Percentiles rank a stretch among this genome's conserved stretches.
phyloP scores from a whole-genome alignment of 1,140 invertebrate genomes.

The Doryteuthis pealeii region DNA sequence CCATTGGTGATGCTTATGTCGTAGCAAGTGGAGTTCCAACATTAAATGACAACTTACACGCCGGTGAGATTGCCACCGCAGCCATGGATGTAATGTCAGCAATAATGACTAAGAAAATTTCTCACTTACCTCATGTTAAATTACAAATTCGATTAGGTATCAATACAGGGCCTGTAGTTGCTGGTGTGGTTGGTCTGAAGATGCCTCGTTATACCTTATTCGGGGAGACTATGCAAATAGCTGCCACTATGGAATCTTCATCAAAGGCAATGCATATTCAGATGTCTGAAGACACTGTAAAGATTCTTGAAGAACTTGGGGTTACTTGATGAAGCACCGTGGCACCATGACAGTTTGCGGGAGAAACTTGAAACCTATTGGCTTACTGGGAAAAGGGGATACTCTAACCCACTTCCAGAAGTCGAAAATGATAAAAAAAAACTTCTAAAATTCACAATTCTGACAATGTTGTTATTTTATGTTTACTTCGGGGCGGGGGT shows the following conservation, averaged over 20 bases:
- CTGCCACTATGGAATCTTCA: constrained; percentile 39
- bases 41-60: constrained; percentile 74
- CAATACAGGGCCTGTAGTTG: constrained; percentile 74
- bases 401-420: constrained; percentile 35
- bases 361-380: constrained; percentile 36
- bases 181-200: constrained; percentile 88
- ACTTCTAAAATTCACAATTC: too few species aligned
- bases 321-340: background rate
- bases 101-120: constrained; percentile 78
- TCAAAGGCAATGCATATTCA: background rate
- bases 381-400: constrained; percentile 46
- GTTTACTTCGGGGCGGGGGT: too few species aligned
- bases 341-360: background rate
- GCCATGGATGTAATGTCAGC: constrained; percentile 66
- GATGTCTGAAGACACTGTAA: background rate
- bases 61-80: constrained; percentile 74
- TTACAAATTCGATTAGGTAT: constrained; percentile 79
- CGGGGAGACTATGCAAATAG: constrained; percentile 71
- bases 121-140: constrained; percentile 77
- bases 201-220: constrained; percentile 93
- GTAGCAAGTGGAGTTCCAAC: constrained; percentile 85
- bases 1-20: constrained; percentile 93
- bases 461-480: too few species aligned
- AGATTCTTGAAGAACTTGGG: background rate
- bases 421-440: background rate